These are phyloP conservation scores for Anthoptus insignis DNA, from an alignment of 2,888 invertebrate species.

Conservation along the genomic window DNA sequence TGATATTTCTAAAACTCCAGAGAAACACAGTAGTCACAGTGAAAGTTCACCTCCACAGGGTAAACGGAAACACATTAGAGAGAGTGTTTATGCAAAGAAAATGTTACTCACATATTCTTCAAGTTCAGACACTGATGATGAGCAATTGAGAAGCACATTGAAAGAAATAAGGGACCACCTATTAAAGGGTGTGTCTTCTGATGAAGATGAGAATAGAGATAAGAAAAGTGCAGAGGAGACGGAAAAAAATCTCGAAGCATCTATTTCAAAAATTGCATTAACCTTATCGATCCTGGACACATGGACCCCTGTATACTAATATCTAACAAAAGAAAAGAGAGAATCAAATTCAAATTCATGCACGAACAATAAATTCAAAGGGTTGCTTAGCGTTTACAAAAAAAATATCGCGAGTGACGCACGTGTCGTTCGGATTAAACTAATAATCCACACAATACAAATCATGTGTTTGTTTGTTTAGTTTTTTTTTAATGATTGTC, in stretches of 20 bases:
- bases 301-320: no score
- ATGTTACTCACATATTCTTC: slow-evolving; percentile 69
- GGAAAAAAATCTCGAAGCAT: slow-evolving; percentile 49
- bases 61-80: slow-evolving; percentile 65
- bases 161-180: slow-evolving; percentile 64
- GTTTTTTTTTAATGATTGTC: no score
- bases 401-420: no score
- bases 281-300: no score
- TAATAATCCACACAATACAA: no score
- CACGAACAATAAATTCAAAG: no score
- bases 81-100: slow-evolving; percentile 72
- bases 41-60: slow-evolving; percentile 53
- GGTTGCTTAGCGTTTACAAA: no score
- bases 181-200: slow-evolving; percentile 58
- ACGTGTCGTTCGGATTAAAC: no score
- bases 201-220: slow-evolving; percentile 50
- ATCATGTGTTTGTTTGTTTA: no score
- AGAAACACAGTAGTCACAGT: slow-evolving; percentile 48
- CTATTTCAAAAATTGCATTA: slow-evolving; percentile 32
- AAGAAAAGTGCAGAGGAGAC: slow-evolving; percentile 52
- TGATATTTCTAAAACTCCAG: slow-evolving; percentile 48
- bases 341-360: no score
- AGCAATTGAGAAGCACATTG: slow-evolving; percentile 57
- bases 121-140: slow-evolving; percentile 75
- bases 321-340: no score